These are phyloP conservation scores for Circaetus gallicus DNA, from an alignment of 2,113 vertebrate genomes.

Conservation along the genomic window DNA sequence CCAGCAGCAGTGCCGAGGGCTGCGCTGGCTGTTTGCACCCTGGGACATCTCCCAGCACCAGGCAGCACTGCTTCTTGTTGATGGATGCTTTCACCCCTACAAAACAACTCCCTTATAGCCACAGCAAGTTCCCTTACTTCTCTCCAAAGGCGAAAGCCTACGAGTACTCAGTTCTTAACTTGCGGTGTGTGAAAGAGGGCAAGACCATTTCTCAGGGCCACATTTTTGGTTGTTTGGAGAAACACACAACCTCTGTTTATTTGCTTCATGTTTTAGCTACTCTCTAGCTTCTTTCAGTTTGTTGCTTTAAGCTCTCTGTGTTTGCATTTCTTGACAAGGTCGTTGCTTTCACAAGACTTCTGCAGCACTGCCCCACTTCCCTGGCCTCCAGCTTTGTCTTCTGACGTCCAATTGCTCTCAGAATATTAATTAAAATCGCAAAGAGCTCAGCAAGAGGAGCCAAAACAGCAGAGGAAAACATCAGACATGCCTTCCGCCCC, in stretches of 20 bases:
- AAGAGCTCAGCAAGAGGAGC: neutral
- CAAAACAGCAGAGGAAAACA: neutral
- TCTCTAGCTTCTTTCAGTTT: neutral
- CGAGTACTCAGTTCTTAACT: neutral
- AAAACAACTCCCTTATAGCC: neutral
- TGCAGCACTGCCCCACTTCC: neutral
- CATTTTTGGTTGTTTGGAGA: neutral
- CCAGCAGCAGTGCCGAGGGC: neutral
- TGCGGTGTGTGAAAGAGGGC: neutral
- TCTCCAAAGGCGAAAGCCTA: neutral
- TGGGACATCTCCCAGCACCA: neutral
- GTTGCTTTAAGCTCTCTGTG: slow-evolving; percentile 28
- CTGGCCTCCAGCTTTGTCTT: slow-evolving; percentile 4
- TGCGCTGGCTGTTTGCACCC: neutral
- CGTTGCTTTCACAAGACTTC: slow-evolving; percentile 56
- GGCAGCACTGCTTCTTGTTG: neutral
- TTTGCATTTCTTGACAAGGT: slow-evolving; percentile 39
- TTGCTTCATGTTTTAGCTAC: neutral
- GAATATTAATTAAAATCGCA: slow-evolving; percentile 27
- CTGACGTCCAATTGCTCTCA: neutral
- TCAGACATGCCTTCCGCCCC: neutral
- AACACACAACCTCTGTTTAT: neutral
- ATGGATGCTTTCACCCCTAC: neutral
- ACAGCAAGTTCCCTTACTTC: neutral
- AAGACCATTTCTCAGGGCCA: neutral